Conservation (phyloP, 92 coral and sea anemone genomes). For the Porites rus region DNA sequence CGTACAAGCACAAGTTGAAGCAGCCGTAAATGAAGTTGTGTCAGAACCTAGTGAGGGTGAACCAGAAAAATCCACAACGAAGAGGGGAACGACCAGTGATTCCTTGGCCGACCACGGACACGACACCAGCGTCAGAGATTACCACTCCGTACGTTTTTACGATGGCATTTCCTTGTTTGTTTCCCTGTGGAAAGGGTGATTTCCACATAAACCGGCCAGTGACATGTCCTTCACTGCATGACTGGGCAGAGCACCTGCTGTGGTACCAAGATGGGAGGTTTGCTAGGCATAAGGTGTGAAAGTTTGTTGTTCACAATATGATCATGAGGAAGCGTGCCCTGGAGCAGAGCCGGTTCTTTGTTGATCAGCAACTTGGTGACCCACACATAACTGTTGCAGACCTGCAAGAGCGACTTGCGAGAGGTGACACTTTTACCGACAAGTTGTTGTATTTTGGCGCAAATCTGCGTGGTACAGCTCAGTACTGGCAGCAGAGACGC, state of each 20-base stretch:
- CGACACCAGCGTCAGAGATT: slow-evolving; percentile 4
- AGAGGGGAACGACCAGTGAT: too few species aligned
- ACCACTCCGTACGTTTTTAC: not conserved
- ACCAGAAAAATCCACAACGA: too few species aligned
- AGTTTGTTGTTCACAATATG: slow-evolving; percentile 53
- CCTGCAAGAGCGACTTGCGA: too few species aligned
- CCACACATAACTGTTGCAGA: slow-evolving; percentile 49
- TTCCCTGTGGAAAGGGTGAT: slow-evolving; percentile 19
- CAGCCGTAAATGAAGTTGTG: slow-evolving; percentile 6
- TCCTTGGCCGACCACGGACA: not conserved
- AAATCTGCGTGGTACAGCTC: slow-evolving; percentile 41
- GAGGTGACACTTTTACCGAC: too few species aligned
- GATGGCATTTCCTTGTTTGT: slow-evolving; percentile 51
- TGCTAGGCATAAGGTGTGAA: slow-evolving; percentile 44
- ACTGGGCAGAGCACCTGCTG: not conserved
- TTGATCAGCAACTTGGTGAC: slow-evolving; percentile 57
- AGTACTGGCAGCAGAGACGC: slow-evolving; percentile 61
- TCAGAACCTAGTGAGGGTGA: too few species aligned
- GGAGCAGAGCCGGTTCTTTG: slow-evolving; percentile 39
- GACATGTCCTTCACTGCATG: too few species aligned
- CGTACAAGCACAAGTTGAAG: too few species aligned
- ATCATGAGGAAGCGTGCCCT: slow-evolving; percentile 47
- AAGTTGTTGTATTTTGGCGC: too few species aligned
- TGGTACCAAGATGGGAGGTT: slow-evolving; percentile 29
- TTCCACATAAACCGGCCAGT: too few species aligned